These are phyloP conservation scores for Diplolepis rosae DNA, from an alignment of 2,888 invertebrate species.

Conservation along the genomic window DNA sequence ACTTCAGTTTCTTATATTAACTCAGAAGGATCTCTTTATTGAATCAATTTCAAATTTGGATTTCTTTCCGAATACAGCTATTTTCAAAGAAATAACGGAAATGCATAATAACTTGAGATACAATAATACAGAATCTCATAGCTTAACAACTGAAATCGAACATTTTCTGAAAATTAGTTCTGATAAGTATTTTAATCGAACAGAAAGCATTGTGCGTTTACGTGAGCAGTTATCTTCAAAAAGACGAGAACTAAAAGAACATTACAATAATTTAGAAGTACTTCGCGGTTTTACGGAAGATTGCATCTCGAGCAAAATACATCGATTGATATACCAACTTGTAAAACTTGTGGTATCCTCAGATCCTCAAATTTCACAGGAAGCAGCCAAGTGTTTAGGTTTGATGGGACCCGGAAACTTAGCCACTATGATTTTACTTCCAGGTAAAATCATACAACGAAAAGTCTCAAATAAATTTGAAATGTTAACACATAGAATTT, in stretches of 20 bases:
- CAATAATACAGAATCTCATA: slow-evolving; percentile 40
- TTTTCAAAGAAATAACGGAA: slow-evolving; percentile 65
- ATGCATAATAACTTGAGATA: slow-evolving; percentile 63
- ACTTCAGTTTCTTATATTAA: slow-evolving; percentile 72
- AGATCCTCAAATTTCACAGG: slow-evolving; percentile 73
- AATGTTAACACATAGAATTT: slow-evolving; percentile 75
- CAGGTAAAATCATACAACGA: slow-evolving; percentile 63
- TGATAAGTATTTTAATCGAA: slow-evolving; percentile 58
- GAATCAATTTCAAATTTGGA: slow-evolving; percentile 75
- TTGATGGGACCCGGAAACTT: slow-evolving; percentile 85
- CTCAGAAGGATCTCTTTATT: slow-evolving; percentile 40
- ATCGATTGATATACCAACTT: slow-evolving; percentile 78
- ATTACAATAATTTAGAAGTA: slow-evolving; percentile 76
- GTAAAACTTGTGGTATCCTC: slow-evolving; percentile 76
- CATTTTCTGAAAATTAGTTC: slow-evolving; percentile 74
- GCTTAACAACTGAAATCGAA: slow-evolving; percentile 74
- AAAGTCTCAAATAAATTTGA: slow-evolving; percentile 73
- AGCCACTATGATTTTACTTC: slow-evolving; percentile 80
- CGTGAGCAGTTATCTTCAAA: slow-evolving; percentile 75
- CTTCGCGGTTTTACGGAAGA: slow-evolving; percentile 80
- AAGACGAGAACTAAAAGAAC: slow-evolving; percentile 75
- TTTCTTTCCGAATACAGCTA: slow-evolving; percentile 75
- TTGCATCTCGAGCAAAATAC: slow-evolving; percentile 78
- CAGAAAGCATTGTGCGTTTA: slow-evolving; percentile 77
- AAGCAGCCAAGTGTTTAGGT: slow-evolving; percentile 85